Evolutionary conservation across 1,140 invertebrate genomes (phyloP).

Genomic region (Camponotus floridanus): DNA sequence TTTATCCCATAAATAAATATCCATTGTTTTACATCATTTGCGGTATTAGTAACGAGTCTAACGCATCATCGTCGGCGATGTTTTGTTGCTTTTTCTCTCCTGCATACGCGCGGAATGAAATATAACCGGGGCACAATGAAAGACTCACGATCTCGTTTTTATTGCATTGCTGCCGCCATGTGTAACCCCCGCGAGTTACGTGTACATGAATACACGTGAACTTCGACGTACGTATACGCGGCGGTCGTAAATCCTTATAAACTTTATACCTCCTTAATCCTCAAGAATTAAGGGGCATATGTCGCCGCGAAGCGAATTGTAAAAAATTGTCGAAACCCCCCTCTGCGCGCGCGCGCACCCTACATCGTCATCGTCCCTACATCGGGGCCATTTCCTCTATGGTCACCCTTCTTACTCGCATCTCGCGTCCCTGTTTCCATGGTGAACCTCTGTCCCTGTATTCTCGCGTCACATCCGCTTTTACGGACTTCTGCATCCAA

Average conservation of each 20-base stretch:
- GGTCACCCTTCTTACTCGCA: slow-evolving; percentile 20
- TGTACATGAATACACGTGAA: slow-evolving; percentile 55
- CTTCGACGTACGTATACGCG: slow-evolving; percentile 46
- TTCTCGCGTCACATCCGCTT: slow-evolving; percentile 63
- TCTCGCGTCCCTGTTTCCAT: slow-evolving; percentile 46
- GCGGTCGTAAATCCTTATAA: slow-evolving; percentile 61
- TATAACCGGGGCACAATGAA: slow-evolving; percentile 52
- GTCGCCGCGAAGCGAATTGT: slow-evolving; percentile 67
- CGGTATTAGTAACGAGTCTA: slow-evolving; percentile 19
- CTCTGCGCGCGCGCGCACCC: background rate
- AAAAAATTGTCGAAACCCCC: slow-evolving; percentile 70
- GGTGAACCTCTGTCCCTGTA: slow-evolving; percentile 44
- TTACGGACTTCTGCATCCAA: slow-evolving; percentile 54
- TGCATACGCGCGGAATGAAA: slow-evolving; percentile 27
- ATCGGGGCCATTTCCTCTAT: slow-evolving; percentile 35
- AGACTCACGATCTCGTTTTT: slow-evolving; percentile 64
- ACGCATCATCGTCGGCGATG: background rate
- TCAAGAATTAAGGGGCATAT: slow-evolving; percentile 67
- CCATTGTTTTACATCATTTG: slow-evolving; percentile 30
- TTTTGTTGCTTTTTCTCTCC: slow-evolving; percentile 1
- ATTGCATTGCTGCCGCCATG: slow-evolving; percentile 61
- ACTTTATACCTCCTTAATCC: slow-evolving; percentile 67
- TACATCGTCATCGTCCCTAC: slow-evolving; percentile 18
- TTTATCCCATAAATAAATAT: slow-evolving; percentile 41
- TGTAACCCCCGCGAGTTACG: slow-evolving; percentile 22